phyloP scores from a whole-genome alignment of 2,888 invertebrate genomes.

The Stenodera caucasica region DNA sequence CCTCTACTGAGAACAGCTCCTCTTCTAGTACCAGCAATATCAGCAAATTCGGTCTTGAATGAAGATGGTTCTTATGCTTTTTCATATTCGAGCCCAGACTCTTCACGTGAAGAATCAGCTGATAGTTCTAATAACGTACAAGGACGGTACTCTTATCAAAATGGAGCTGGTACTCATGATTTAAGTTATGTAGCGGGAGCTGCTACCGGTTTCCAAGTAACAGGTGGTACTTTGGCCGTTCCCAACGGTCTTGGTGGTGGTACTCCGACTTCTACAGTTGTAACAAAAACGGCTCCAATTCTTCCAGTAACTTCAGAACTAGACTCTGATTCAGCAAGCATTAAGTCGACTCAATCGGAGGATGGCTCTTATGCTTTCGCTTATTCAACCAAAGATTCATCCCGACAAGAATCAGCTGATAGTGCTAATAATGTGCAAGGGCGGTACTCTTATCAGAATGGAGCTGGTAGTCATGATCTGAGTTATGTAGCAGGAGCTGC shows the following conservation, averaged over 20 bases:
- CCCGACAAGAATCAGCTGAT: constrained; percentile 39
- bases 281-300: not conserved
- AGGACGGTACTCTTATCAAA: constrained; percentile 39
- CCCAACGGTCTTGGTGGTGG: constrained; percentile 32
- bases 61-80: constrained; percentile 14
- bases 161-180: constrained; percentile 35
- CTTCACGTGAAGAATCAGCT: constrained; percentile 36
- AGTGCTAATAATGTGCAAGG: constrained; percentile 42
- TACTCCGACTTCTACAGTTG: not conserved
- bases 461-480: constrained; percentile 35
- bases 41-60: not conserved
- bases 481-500: constrained; percentile 36
- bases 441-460: constrained; percentile 36
- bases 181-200: constrained; percentile 38
- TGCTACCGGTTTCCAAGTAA: constrained; percentile 42
- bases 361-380: constrained; percentile 45
- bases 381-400: constrained; percentile 35
- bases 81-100: constrained; percentile 33
- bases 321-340: too few relatives aligned
- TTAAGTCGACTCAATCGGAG: constrained; percentile 1
- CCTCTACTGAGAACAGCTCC: not conserved
- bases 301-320: not conserved
- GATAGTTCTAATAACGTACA: constrained; percentile 41
- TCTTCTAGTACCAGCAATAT: not conserved
- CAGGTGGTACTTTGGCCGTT: constrained; percentile 49